Base-by-base conservation (phyloP, 2,888 invertebrate species). In the Papilio elwesi region DNA sequence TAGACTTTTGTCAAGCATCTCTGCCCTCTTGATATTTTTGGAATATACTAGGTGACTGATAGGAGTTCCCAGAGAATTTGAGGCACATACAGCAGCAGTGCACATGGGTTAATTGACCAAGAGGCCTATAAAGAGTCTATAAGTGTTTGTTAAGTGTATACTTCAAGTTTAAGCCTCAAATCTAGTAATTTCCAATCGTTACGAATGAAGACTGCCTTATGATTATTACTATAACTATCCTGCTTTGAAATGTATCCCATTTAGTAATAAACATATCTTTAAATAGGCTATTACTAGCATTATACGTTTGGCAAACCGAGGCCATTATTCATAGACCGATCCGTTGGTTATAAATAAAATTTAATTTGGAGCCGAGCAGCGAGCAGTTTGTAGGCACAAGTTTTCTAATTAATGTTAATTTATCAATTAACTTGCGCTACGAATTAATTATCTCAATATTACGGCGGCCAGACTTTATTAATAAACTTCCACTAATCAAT, bases 331-430 rank as follows among this genome's bases (percentile, higher is more conserved):
- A 59, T 66, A 66, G 59, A 69, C 66, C 65, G 73, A 66, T 59
- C 63, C 57, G 15, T 47, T 15, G 65, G 52, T 70, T 70, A 73
- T 76, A 75, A 78, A 77, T 79, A 77, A 80, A 79, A 79, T 73
- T 73, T 70, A 70, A 73, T 69, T 75, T 71, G 70, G 69, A 74
- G 68, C 75, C 75, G 74, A 70, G 73, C 59, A 76, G 76, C 26
- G 26, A 26, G 26, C 75, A 75, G 76, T 76, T 76, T 74, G 75
- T 78, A 78, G 75, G 73, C 73, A 66, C 73, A 90, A 92, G 86
- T 92, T 92, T 90, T 90, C 90, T 91, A 92, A 92, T 92, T 92
- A 91, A 90, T 89, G 90, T 89, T 91, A 90, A 90, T 91, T 90
- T 91, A 91, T 91, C 90, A 91, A 92, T 92, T 92, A 92, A 90